These are phyloP conservation scores for Drosophila micromelanica DNA, from an alignment of 1,140 invertebrate species.

Conservation along the genomic window DNA sequence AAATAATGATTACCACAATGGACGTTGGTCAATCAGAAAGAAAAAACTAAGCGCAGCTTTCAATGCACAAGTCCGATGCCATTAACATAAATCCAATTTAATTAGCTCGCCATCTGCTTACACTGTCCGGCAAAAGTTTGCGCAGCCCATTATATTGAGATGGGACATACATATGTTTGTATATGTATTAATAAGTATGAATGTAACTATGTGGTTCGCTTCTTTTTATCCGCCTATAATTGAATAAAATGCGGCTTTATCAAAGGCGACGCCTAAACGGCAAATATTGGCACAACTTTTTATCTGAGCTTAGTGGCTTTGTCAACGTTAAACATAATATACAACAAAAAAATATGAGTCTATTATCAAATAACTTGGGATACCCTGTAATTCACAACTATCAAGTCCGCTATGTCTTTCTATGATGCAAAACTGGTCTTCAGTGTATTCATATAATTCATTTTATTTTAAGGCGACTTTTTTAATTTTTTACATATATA, in stretches of 20 bases:
- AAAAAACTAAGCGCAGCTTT: conserved; percentile 35
- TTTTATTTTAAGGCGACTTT: too few species aligned
- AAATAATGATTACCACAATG: conserved; percentile 28
- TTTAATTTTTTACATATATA: too few species aligned
- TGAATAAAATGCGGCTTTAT: conserved; percentile 68
- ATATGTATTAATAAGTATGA: not conserved
- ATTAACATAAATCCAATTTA: conserved; percentile 67
- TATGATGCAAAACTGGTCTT: not conserved
- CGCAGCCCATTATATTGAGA: conserved; percentile 27
- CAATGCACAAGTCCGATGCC: conserved; percentile 24
- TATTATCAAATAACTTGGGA: not conserved
- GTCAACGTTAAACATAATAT: conserved; percentile 25
- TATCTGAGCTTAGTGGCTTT: conserved; percentile 66
- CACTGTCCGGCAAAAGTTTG: conserved; percentile 28
- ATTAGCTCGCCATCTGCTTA: conserved; percentile 47
- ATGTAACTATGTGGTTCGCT: conserved; percentile 34
- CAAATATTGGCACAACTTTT: conserved; percentile 73
- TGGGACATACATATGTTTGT: not conserved
- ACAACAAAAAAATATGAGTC: not conserved
- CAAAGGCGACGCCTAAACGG: conserved; percentile 54
- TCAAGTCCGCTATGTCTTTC: not conserved
- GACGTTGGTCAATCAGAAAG: conserved; percentile 44
- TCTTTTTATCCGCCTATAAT: conserved; percentile 71
- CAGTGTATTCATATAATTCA: too few species aligned
- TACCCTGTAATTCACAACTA: conserved; percentile 2